Conservation (phyloP, 2,797 vertebrate species). For the Helicolenus hilgendorfi region DNA sequence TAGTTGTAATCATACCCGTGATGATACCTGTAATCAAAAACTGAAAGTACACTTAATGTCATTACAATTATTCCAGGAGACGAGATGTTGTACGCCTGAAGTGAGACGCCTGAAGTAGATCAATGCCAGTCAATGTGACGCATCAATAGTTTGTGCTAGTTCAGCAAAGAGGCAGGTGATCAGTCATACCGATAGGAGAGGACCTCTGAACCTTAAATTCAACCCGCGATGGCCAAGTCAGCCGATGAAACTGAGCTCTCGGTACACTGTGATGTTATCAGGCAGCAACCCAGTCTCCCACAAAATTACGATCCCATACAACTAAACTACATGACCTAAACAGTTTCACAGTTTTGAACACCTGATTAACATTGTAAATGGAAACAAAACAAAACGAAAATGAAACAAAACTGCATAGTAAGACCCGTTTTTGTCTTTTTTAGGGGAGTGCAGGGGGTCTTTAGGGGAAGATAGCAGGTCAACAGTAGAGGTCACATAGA, state of each 20-base stretch:
- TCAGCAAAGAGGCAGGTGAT: conserved; percentile 69
- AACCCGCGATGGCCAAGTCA: background rate
- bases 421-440: too few species aligned
- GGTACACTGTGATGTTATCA: conserved; percentile 5
- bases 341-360: too few species aligned
- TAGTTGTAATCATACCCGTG: too few species aligned
- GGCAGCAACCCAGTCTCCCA: too few species aligned
- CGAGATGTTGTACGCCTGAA: background rate
- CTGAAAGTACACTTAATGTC: background rate
- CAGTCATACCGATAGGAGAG: conserved; percentile 61
- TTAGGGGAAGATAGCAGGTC: too few species aligned
- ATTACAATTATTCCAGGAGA: conserved; percentile 9
- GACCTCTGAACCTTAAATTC: conserved; percentile 63
- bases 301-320: too few species aligned
- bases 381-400: too few species aligned
- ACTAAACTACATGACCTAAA: too few species aligned
- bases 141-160: conserved; percentile 64
- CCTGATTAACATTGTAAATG: too few species aligned
- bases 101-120: conserved; percentile 31
- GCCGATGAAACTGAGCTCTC: background rate
- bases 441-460: too few species aligned
- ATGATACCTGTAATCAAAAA: background rate
- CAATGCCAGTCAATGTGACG: conserved; percentile 66
- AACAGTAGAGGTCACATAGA: too few species aligned
- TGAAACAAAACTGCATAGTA: too few species aligned